These are phyloP conservation scores for Drosophila obscura DNA, from an alignment of 1,140 invertebrate species.

Conservation along the genomic window DNA sequence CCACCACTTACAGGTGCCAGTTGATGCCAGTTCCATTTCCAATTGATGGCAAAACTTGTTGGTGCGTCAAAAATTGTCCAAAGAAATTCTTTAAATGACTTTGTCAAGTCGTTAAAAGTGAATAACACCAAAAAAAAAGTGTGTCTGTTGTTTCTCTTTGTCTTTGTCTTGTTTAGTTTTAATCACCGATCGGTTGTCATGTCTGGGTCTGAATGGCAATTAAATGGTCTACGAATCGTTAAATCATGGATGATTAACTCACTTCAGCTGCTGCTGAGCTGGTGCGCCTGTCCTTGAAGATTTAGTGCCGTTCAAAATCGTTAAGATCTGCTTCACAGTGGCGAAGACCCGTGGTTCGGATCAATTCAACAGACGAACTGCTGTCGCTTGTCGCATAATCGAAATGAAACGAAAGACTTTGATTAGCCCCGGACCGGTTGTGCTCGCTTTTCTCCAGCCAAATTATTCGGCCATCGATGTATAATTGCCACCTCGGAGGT, in stretches of 20 bases:
- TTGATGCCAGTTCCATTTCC: conserved; percentile 24
- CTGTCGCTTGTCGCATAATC: conserved; percentile 76
- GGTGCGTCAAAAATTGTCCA: conserved; percentile 52
- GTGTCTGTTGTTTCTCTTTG: conserved; percentile 30
- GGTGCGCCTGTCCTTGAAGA: conserved; percentile 65
- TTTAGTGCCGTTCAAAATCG: conserved; percentile 69
- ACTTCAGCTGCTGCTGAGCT: conserved; percentile 26
- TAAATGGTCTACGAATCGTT: conserved; percentile 71
- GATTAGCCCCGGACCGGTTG: conserved; percentile 46
- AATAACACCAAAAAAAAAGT: conserved; percentile 20
- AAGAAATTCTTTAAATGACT: conserved; percentile 57
- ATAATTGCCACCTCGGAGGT: conserved; percentile 44
- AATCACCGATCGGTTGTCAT: conserved; percentile 58
- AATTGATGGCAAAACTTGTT: conserved; percentile 12
- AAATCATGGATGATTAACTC: conserved; percentile 77
- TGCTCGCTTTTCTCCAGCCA: conserved; percentile 16
- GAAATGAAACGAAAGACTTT: not conserved
- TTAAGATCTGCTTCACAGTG: conserved; percentile 60
- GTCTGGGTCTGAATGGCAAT: conserved; percentile 60
- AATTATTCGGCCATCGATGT: conserved; percentile 21
- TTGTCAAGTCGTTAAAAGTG: conserved; percentile 64
- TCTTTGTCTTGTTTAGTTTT: conserved; percentile 46
- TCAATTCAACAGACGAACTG: conserved; percentile 28
- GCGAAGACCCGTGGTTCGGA: not conserved
- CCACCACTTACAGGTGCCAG: conserved; percentile 31